Evolutionary conservation across 2,797 vertebrate genomes (phyloP).

Genomic region (Clamator glandarius): DNA sequence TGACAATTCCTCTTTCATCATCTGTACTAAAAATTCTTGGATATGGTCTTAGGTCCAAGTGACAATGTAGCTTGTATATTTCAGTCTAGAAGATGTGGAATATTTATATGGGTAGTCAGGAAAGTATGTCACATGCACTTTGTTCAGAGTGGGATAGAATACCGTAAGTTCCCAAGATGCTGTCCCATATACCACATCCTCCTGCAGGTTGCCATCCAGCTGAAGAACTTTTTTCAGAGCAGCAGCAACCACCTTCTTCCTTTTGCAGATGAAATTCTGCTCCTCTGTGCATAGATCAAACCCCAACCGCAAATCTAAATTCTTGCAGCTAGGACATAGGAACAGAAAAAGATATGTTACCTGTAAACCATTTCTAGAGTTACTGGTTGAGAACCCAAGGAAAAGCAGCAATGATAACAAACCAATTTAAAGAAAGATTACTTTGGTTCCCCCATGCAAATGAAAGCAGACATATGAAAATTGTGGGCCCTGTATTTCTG

Average conservation of each 20-base stretch:
- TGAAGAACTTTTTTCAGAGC: conserved; percentile 77
- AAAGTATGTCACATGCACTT: neutral
- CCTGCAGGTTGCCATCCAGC: conserved; percentile 69
- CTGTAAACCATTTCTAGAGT: neutral
- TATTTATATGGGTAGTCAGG: neutral
- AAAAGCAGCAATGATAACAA: neutral
- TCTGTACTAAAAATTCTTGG: neutral
- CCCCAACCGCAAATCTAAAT: conserved; percentile 76
- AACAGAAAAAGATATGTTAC: neutral
- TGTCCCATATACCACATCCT: conserved; percentile 73
- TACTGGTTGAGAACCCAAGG: neutral
- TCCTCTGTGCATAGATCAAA: conserved; percentile 79
- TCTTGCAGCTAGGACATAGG: neutral
- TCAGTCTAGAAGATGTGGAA: neutral
- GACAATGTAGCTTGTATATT: neutral
- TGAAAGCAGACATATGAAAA: neutral
- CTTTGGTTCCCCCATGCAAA: fast-evolving
- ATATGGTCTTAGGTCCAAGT: neutral
- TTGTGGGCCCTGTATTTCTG: neutral
- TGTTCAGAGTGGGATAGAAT: neutral
- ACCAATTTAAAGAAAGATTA: neutral
- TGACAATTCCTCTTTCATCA: neutral
- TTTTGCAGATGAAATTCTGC: conserved; percentile 77
- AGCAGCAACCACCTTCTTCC: conserved; percentile 76
- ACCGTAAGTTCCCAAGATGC: neutral